These are phyloP conservation scores for Dryomyza anilis DNA, from an alignment of 2,888 invertebrate genomes.

Conservation along the genomic window DNA sequence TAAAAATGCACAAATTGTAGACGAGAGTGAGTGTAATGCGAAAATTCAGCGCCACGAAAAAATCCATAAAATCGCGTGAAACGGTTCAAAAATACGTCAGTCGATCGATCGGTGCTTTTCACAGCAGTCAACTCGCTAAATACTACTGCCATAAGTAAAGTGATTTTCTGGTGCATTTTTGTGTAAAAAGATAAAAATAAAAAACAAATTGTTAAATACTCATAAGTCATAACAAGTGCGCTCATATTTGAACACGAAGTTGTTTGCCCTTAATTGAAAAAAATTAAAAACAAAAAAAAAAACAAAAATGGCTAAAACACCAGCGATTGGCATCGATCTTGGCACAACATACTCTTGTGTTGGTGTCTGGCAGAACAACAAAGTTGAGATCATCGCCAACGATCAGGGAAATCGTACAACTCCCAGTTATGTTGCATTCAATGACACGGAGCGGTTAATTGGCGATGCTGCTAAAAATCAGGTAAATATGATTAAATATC, in stretches of 20 bases:
- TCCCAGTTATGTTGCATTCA: constrained; percentile 87
- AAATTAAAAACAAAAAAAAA: constrained; percentile 1
- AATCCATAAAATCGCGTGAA: constrained; percentile 40
- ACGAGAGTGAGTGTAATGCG: too few relatives aligned
- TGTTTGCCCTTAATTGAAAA: constrained; percentile 2
- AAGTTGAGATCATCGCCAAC: constrained; percentile 85
- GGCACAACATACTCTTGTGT: constrained; percentile 89
- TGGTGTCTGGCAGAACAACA: constrained; percentile 82
- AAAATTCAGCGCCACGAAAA: constrained; percentile 7
- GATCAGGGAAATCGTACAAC: constrained; percentile 89
- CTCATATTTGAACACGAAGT: neutral
- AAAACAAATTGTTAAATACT: constrained; percentile 1
- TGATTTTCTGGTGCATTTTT: too few relatives aligned
- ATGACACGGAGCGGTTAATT: constrained; percentile 80
- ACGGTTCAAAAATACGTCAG: constrained; percentile 36
- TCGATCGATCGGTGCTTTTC: constrained; percentile 34
- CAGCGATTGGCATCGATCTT: constrained; percentile 79
- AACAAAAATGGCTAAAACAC: constrained; percentile 58
- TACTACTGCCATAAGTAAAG: too few relatives aligned
- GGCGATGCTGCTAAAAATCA: constrained; percentile 89
- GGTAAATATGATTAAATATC: constrained; percentile 59
- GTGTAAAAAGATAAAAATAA: too few relatives aligned
- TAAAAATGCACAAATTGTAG: constrained; percentile 21
- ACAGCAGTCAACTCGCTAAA: constrained; percentile 31
- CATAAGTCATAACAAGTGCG: too few relatives aligned